Evolutionary conservation across 2,797 vertebrate genomes (phyloP), one percentile per base, ranked within the genome.

Genomic region (Delichon dasypus): DNA sequence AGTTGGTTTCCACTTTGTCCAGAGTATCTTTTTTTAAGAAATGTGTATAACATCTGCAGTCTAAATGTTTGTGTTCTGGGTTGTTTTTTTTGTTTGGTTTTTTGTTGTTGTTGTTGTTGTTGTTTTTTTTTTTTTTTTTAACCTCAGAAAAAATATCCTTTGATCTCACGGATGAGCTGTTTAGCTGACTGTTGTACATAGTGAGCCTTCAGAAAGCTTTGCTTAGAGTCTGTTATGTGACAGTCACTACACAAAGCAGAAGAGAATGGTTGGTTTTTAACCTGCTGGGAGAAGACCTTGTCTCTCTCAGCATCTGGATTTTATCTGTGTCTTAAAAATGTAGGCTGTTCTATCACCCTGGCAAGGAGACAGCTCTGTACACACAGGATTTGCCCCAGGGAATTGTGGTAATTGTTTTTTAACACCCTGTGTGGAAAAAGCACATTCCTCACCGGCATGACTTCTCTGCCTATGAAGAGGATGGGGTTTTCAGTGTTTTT

Each of bases 401-500:
- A n/a, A 19, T 48, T 3, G 1, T 18, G 5, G 2, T 34, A 26
- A 32, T 22, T 38, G 5, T 22, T 57, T 58, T n/a, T 51, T 25
- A 47, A 12, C 14, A 53, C 15, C 8, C 8, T 29, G 9, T 74
- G 34, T 61, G 40, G 17, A 23, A 53, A 54, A 74, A 60, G 4
- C 36, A 16, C 3, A 58, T 58, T 50, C 15, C 30, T 75, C 42
- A 32, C 22, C 7, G 54, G 14, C 2, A 6, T 1, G 1, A 32
- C 8, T 50, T 11, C 29, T 81, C 48, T 81, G 44, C 45, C 54
- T 25, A 1, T 27, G 42, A 64, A 54, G 19, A 67, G 47, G 22
- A 15, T 2, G 0, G 5, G 2, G 10, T 76, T 82, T 53, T 17
- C 9, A 18, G 6, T 42, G 17, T 0, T 26, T 29, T 34, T 21